Base-by-base conservation (phyloP, 1,140 invertebrate species). In the Drosophila santomea region DNA sequence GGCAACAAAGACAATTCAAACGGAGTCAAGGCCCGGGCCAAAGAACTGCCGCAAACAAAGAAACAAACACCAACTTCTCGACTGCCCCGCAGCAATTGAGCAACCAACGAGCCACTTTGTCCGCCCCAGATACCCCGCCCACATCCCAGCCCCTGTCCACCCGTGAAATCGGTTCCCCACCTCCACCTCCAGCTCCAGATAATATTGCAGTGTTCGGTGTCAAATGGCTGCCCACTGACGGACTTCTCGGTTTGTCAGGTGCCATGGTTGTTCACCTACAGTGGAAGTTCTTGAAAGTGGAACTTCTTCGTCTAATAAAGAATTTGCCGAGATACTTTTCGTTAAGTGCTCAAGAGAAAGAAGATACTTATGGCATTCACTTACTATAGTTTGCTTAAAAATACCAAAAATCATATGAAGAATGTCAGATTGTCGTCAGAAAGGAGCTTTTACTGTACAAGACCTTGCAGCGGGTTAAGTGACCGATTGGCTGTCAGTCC, bases 21-120 rank as follows among this genome's bases (percentile, higher is more conserved):
- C 47, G 78, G 58, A 85, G 82, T 86, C 82, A 86, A 86, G 83
- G 78, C 82, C 66, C 79, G 69, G 73, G 74, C 59, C 82, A 88
- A 78, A 88, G 81, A 81, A 80, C 77, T 60, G 35, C 47, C 38
- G 60, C 51, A 66, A 73, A 67, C 47, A 80, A 67, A 80, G 59
- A 75, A 48, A 56, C 52, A 58, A 54, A 60, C 52, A 58, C 62
- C 45, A 69, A 64, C 45, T 62, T 60, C 51, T 47, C 38, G 15
- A 51, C 59, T 60, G 54, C 20, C 48, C 78, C 50, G 41, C 61
- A 67, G 81, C 80, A 77, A 73, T 84, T 83, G 71, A 51, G 52
- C 67, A 48, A 36, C 57, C 45, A 50, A 28, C 50, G 8, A 63
- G 59, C 58, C 54, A 62, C 76, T 64, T 78, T 62, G 62, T 60